Evolutionary conservation across 2,797 vertebrate genomes (phyloP), one percentile per base, ranked within the genome.

Genomic region (Artibeus lituratus): DNA sequence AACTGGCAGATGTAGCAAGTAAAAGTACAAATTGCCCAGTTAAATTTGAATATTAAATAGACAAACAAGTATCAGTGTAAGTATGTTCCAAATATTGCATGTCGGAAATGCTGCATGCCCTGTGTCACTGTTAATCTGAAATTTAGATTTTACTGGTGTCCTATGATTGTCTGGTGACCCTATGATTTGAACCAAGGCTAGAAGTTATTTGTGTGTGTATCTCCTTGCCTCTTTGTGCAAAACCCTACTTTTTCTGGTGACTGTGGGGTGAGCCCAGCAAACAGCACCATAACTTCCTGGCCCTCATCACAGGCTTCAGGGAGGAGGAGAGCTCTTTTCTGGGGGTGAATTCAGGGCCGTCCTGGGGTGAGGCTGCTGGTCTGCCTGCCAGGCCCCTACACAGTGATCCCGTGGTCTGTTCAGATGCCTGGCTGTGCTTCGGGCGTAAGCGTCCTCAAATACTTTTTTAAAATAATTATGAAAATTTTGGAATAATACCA

Each of bases 21-120:
- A 39, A 90, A 97, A 96, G 37, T 89, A 65, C 42, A 14, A 24
- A 7, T 21, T 37, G 1, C 35, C 21, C 18, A 65, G 37, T 76
- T 90, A 70, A 78, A 78, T 70, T 80, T 78, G 39, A 78, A 74
- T 91, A 91, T 90, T 74, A 47, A 47, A 29, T 86, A 87, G 84
- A 55, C 12, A 51, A 78, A 47, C 62, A 37, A 37, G 19, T 84
- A 76, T 95, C 67, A 26, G 47, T 32, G 19, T 70, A 78, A 77
- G 3, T 21, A 35, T 72, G 22, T 47, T 11, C 42, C 21, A 65
- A 72, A 44, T 80, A 85, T 62, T 35, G 39, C 16, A 32, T 88
- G 39, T 69, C 39, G 10, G 10, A 37, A 82, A 24, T 44, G 51
- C 32, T 39, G 1, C 3, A 53, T 21, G 32, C 55, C 18, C 39